Evolutionary conservation across 2,113 vertebrate species (phyloP), one percentile per base, ranked within the genome.

Genomic region (Machaerirhynchus nigripectus): DNA sequence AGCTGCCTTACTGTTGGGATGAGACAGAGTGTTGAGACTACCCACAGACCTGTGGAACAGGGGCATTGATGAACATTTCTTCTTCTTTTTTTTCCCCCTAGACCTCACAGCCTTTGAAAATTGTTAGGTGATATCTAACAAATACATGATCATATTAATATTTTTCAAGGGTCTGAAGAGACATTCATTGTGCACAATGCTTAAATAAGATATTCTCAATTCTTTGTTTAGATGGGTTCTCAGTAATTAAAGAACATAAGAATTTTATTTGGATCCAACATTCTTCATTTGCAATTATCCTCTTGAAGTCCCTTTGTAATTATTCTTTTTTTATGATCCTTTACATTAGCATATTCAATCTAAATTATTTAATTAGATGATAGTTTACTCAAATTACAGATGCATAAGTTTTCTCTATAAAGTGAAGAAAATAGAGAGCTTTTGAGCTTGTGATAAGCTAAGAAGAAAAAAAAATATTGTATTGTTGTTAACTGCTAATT

Each of bases 291-390:
- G 90, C 95, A 97, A 97, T 98, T 97, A 97, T 95, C 86, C 83
- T 97, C 91, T 96, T 97, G 92, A 97, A 97, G 87, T 96, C 95
- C 89, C 76, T 95, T 97, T 96, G 76, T 96, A 97, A 98, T 97
- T 96, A 93, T 95, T 97, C 70, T 90, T 96, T 95, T 90, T 95
- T 49, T 40, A 89, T 92, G 60, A 93, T 94, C 79, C 80, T 96
- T 87, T 93, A 50, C 59, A 97, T 98, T 97, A 96, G 93, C 96
- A 98, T 96, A 97, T 96, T 97, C 94, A 98, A 96, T 97, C 92
- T 97, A 97, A 97, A 96, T 96, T 95, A 73, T 96, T 97, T 97
- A 98, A 97, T 98, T 98, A 96, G 94, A 82, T 89, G 70, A 96
- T 94, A 84, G 87, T 96, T 98, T 97, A 92, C 90, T 96, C 95